Percentiles rank a stretch among this genome's conserved stretches.
Conservation (phyloP, 2,113 vertebrate species). For the Protobothrops mucrosquamatus region DNA sequence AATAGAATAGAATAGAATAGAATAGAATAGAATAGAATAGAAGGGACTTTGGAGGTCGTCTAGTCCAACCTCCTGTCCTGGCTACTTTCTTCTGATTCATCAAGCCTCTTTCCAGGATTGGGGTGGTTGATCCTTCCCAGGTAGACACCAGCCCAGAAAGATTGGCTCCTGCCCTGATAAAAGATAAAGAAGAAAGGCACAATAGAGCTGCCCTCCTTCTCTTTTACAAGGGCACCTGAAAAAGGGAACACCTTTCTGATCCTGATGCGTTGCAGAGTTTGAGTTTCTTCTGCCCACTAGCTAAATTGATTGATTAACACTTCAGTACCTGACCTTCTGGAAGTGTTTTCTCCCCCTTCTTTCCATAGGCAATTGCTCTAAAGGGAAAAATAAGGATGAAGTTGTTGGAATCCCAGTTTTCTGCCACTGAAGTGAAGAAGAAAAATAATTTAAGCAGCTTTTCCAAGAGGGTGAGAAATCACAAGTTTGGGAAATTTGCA, state of each 20-base stretch:
- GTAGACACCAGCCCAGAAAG: neutral
- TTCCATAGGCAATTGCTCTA: neutral
- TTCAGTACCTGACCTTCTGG: neutral
- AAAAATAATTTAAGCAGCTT: neutral
- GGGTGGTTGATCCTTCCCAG: neutral
- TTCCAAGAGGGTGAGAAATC: neutral
- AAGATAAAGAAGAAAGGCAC: neutral
- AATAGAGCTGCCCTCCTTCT: neutral
- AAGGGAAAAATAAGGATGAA: neutral
- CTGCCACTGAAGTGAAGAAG: neutral
- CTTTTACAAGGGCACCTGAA: neutral
- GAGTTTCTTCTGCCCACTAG: neutral
- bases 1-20: accelerated
- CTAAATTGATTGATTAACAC: neutral
- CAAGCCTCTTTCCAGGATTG: neutral
- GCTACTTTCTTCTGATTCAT: neutral
- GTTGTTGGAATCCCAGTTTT: neutral
- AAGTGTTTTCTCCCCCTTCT: neutral
- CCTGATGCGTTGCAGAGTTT: neutral
- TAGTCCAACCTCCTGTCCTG: neutral
- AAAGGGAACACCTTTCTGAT: neutral
- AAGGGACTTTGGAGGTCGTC: too few species aligned
- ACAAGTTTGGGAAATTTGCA: neutral
- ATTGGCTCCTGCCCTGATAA: neutral
- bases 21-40: too few species aligned